Base-by-base conservation (phyloP, 2,888 invertebrate genomes). In the Schizotus pectinicornis region DNA sequence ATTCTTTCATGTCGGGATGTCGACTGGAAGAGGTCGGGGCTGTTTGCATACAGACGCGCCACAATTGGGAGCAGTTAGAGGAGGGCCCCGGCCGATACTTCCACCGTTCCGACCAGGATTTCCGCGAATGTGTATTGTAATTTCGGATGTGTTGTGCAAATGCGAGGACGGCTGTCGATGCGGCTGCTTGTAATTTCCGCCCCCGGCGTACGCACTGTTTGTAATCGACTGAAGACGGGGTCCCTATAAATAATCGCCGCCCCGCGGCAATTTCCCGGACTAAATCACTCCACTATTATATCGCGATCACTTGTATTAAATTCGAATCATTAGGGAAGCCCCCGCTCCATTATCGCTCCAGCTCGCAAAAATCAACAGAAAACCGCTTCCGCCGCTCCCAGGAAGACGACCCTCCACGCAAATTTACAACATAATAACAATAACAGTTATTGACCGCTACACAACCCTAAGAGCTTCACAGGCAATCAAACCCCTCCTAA, bases 181-280 rank as follows among this genome's bases (percentile, higher is more conserved):
- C 49, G 68, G 65, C 67, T 59, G 67, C 65, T 70, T 61, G 67
- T 68, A 73, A 73, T 73, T 72, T 73, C 73, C 73, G 72, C 63
- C 65, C 55, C 57, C 61, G 64, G 67, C 63, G 62, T 60, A 67
- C 63, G 62, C 63, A 63, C 60, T 61, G 61, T 63, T 58, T 59
- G 63, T 61, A 63, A 63, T 62, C 62, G 61, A 61, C 59, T 62
- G 64, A 68, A 66, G 66, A 69, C 64, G 67, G 62, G 56, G 64
- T 54, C 51, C 61, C 69, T 67, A 71, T 73, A 72, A 73, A 72
- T 71, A 73, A 72, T 69, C 68, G 63, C 59, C 60, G 57, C 62
- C 69, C 69, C 63, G 64, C 62, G 65, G 70, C 72, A 74, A 74
- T 74, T 73, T 75, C 72, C 71, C 70, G 67, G 62, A 65, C 66